Conservation (phyloP, 2,797 vertebrate species). For the Periophthalmus magnuspinnatus region DNA sequence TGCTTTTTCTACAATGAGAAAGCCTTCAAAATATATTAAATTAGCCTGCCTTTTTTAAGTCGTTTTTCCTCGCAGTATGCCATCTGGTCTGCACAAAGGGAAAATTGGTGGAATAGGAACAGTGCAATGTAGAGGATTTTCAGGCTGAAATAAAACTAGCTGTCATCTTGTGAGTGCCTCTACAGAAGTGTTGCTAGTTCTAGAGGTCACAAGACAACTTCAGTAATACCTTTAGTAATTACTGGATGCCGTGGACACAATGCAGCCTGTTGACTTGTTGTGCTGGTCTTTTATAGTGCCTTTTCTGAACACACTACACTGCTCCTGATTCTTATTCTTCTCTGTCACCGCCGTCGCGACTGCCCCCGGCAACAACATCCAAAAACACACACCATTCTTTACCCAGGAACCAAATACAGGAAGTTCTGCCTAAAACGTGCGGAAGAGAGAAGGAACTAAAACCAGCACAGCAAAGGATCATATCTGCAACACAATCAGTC, state of each 20-base stretch:
- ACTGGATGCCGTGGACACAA: constrained; percentile 38
- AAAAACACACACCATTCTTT: constrained; percentile 41
- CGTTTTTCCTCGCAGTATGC: constrained; percentile 31
- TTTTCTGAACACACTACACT: constrained; percentile 37
- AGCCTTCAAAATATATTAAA: constrained; percentile 46
- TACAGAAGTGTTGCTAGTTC: constrained; percentile 18
- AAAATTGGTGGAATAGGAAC: constrained; percentile 12
- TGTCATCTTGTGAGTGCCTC: constrained; percentile 6
- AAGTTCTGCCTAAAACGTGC: constrained; percentile 1
- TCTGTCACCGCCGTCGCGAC: constrained; percentile 22
- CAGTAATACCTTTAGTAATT: constrained; percentile 54
- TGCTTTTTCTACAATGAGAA: constrained; percentile 46
- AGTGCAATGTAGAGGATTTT: constrained; percentile 18
- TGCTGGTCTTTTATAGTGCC: constrained; percentile 53
- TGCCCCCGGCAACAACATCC: constrained; percentile 23
- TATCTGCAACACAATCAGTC: constrained; percentile 34
- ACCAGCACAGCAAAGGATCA: constrained; percentile 21
- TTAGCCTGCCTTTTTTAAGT: constrained; percentile 44
- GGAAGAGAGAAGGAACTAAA: constrained; percentile 7
- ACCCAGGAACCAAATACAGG: constrained; percentile 21
- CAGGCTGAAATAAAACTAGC: constrained; percentile 3
- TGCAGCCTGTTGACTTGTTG: constrained; percentile 43
- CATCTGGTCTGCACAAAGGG: constrained; percentile 42
- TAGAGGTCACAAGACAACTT: constrained; percentile 48
- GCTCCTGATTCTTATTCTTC: constrained; percentile 56